A percentile compares a stretch with the other conserved stretches of the same genome.
phyloP scores from a whole-genome alignment of 2,888 invertebrate genomes.

The Epinotia demarniana region DNA sequence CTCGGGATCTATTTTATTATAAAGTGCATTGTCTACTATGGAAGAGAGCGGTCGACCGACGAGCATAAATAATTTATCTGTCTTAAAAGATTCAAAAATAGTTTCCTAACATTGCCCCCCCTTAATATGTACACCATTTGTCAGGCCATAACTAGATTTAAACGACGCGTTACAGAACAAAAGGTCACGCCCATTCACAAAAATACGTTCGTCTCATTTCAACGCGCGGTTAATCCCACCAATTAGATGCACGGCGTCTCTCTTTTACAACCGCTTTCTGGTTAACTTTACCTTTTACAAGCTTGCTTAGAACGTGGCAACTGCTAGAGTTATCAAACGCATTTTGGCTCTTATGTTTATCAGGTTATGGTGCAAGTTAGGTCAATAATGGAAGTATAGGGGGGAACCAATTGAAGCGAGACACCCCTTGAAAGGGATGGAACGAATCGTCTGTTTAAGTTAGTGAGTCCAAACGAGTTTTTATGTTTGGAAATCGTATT shows the following conservation, averaged over 20 bases:
- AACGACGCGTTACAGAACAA: conserved; percentile 76
- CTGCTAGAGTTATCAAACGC: conserved; percentile 52
- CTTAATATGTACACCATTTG: conserved; percentile 85
- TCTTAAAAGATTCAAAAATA: conserved; percentile 86
- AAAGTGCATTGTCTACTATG: conserved; percentile 82
- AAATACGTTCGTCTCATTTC: conserved; percentile 62
- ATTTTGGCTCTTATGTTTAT: conserved; percentile 30
- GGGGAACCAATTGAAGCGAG: conserved; percentile 79
- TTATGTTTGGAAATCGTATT: conserved; percentile 85
- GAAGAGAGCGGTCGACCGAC: conserved; percentile 76
- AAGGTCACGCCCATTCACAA: conserved; percentile 70
- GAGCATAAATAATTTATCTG: conserved; percentile 84
- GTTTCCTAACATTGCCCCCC: conserved; percentile 84
- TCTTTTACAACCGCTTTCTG: conserved; percentile 64
- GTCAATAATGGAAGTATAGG: conserved; percentile 54
- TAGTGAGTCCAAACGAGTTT: conserved; percentile 84
- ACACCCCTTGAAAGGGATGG: conserved; percentile 72
- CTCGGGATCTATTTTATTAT: conserved; percentile 82
- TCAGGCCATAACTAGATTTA: conserved; percentile 85
- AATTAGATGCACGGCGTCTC: conserved; percentile 58
- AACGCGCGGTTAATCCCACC: conserved; percentile 43
- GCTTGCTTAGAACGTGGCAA: conserved; percentile 67
- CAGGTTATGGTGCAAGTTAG: conserved; percentile 49
- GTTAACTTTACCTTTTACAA: conserved; percentile 71
- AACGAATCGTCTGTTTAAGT: conserved; percentile 79